phyloP scores from a whole-genome alignment of 2,113 vertebrate genomes.

The Anolis sagrei region DNA sequence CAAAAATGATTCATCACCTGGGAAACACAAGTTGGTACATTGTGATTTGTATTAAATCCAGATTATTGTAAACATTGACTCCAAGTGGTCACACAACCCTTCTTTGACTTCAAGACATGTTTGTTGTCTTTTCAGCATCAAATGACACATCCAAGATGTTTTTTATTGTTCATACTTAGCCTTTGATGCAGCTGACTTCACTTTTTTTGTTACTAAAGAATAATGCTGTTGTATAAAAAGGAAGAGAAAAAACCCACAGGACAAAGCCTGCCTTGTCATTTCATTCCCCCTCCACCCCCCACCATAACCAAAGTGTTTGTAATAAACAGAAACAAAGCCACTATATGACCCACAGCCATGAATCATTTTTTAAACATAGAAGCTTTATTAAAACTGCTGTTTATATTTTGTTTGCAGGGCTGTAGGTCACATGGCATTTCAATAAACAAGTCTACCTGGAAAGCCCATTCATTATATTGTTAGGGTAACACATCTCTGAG shows the following conservation, averaged over 20 bases:
- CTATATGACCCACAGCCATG: neutral
- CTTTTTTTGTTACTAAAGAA: neutral
- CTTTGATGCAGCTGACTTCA: neutral
- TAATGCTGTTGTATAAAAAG: neutral
- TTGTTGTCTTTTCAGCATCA: slow-evolving; percentile 1
- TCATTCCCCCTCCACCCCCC: neutral
- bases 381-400: slow-evolving; percentile 9
- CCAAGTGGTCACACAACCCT: neutral
- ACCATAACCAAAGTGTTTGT: neutral
- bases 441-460: neutral
- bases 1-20: neutral
- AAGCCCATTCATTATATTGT: neutral
- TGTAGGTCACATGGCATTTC: slow-evolving; percentile 3
- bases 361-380: neutral
- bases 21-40: neutral
- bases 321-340: slow-evolving; percentile 17
- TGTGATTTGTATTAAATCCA: slow-evolving; percentile 1
- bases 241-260: neutral
- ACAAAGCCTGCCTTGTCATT: slow-evolving; percentile 4
- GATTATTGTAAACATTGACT: neutral
- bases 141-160: neutral
- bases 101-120: neutral
- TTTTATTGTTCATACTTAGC: slow-evolving; percentile 5
- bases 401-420: slow-evolving; percentile 11
- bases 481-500: neutral